These are phyloP conservation scores for Drosophila rhopaloa DNA, from an alignment of 1,140 invertebrate species.

Conservation along the genomic window DNA sequence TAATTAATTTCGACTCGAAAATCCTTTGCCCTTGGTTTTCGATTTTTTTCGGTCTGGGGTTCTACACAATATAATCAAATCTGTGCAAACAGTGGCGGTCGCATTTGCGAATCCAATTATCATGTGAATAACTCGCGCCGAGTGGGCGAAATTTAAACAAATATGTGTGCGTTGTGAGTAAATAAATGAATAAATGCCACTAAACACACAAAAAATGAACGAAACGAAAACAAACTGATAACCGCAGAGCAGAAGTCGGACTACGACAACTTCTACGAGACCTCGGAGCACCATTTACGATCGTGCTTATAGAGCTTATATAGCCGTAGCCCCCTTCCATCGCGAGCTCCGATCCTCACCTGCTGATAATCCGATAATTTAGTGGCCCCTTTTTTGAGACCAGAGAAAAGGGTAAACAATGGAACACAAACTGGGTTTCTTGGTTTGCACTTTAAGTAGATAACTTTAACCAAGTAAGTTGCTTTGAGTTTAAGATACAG, in stretches of 20 bases:
- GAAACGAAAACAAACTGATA: constrained; percentile 77
- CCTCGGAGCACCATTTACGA: constrained; percentile 47
- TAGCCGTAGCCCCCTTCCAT: constrained; percentile 8
- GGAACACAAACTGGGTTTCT: background rate
- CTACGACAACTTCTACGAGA: constrained; percentile 66
- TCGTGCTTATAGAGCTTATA: constrained; percentile 17
- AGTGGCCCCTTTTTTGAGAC: constrained; percentile 1
- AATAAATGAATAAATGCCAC: constrained; percentile 66
- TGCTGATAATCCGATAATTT: constrained; percentile 37
- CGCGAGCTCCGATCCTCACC: constrained; percentile 21
- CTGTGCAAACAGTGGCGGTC: constrained; percentile 40
- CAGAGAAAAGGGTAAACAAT: constrained; percentile 22
- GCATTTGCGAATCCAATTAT: constrained; percentile 68
- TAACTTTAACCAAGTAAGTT: background rate
- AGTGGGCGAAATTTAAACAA: constrained; percentile 67
- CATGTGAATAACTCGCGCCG: constrained; percentile 58
- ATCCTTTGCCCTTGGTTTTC: constrained; percentile 61
- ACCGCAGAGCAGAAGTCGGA: constrained; percentile 71
- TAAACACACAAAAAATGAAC: constrained; percentile 56
- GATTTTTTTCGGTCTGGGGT: background rate
- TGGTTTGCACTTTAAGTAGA: background rate
- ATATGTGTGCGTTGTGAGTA: constrained; percentile 37
- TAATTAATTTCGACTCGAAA: constrained; percentile 38
- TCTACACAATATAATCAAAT: constrained; percentile 44
- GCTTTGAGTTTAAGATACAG: too few relatives aligned